Base-by-base conservation (phyloP, 2,797 vertebrate species). In the Hypotaenidia okinawae region DNA sequence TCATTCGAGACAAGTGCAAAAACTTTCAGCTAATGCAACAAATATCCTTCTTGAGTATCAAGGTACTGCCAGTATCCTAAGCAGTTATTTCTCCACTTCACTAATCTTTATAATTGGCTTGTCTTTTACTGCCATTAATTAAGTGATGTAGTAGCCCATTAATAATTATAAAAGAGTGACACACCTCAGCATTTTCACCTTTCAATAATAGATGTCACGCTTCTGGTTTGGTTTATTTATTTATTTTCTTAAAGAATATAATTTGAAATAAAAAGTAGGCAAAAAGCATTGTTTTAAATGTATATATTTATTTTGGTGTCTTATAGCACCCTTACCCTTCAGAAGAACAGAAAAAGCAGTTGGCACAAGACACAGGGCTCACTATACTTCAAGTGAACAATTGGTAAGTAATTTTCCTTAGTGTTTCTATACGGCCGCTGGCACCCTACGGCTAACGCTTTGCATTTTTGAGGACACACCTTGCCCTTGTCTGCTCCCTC, bases 381-480 rank as follows among this genome's bases (percentile, higher is more conserved):
- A 99, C 99, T 98, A 99, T 99, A 98, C 99, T 99, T 98, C 99
- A 99, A 99, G 99, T 99, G 98, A 99, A 99, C 98, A 99, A 99
- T 91, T 99, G 99, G 99, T 99, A 97, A 98, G 99, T 98, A 93
- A 87, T 97, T 97, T 97, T 96, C 84, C 88, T 97, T 83, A 58
- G 84, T 97, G 96, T 98, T 98, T 98, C 96, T 96, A 74, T 94
- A 89, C 78, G 49, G 95, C 87, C 91, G 67, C 94, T 93, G 98
- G 98, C 98, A 95, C 98, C 97, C 86, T 96, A 96, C 90, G 94
- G 95, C 97, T 98, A 97, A 98, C 95, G 97, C 98, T 98, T 96
- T 98, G 96, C 98, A 97, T 98, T 97, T 91, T 97, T 97, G 98
- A 96, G 95, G 95, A 96, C 95, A 96, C 96, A 89, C 93, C 87